These are phyloP conservation scores for Tenualosa ilisha DNA, from an alignment of 2,797 vertebrate genomes.

Conservation along the genomic window DNA sequence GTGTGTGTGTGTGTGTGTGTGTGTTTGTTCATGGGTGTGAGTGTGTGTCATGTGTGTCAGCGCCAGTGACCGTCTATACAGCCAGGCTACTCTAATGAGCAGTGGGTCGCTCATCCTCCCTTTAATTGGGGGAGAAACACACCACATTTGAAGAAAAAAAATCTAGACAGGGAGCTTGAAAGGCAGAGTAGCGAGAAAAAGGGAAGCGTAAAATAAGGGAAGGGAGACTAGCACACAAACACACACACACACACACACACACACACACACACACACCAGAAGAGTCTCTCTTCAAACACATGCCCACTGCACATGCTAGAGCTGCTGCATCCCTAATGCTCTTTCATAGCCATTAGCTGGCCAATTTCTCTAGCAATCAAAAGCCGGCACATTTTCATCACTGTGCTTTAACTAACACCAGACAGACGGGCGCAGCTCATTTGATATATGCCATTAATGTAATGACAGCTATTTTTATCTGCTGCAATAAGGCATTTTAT, in stretches of 20 bases:
- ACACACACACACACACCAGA: conserved; percentile 28
- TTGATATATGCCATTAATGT: conserved; percentile 20
- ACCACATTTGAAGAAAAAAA: conserved; percentile 53
- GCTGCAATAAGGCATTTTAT: not conserved
- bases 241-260: not conserved
- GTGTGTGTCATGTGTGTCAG: conserved; percentile 28
- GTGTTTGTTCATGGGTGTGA: conserved; percentile 16
- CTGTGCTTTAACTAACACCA: conserved; percentile 1
- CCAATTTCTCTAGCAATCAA: conserved; percentile 19
- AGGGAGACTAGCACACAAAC: not conserved
- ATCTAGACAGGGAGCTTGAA: conserved; percentile 44
- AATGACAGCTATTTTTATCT: conserved; percentile 14
- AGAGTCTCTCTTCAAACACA: not conserved
- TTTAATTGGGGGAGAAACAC: conserved; percentile 67
- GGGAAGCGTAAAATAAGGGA: not conserved
- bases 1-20: not conserved
- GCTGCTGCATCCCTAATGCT: not conserved
- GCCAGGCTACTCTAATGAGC: conserved; percentile 61
- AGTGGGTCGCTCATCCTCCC: conserved; percentile 53
- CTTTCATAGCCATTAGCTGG: conserved; percentile 1
- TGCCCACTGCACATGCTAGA: not conserved
- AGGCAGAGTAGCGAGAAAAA: not conserved
- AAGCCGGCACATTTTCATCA: not conserved
- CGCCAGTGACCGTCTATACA: conserved; percentile 33
- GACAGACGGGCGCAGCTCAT: not conserved